These are phyloP conservation scores for Istiophorus platypterus DNA, from an alignment of 2,113 vertebrate species.

Conservation along the genomic window DNA sequence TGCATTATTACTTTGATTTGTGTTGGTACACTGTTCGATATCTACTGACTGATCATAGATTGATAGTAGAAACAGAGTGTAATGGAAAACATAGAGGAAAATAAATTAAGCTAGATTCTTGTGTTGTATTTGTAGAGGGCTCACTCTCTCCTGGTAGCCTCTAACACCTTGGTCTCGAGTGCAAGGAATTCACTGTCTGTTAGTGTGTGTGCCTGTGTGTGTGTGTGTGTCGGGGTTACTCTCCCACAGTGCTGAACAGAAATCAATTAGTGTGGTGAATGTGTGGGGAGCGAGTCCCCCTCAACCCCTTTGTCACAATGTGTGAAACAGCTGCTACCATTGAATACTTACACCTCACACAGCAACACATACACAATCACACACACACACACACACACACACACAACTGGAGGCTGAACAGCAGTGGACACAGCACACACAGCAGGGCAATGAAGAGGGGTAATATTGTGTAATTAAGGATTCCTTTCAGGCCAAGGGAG, in stretches of 20 bases:
- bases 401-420: conserved; percentile 67
- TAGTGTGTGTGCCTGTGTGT: conserved; percentile 31
- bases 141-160: conserved; percentile 49
- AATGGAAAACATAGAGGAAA: conserved; percentile 1
- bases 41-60: not conserved
- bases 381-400: conserved; percentile 43
- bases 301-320: conserved; percentile 83
- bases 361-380: conserved; percentile 58
- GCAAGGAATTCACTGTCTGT: conserved; percentile 71
- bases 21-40: not conserved
- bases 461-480: conserved; percentile 99
- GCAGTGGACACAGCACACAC: conserved; percentile 84
- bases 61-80: not conserved
- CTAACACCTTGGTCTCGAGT: conserved; percentile 70
- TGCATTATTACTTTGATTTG: not conserved
- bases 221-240: conserved; percentile 58
- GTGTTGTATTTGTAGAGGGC: conserved; percentile 40
- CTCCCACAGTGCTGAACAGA: conserved; percentile 86
- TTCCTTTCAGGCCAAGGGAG: conserved; percentile 99
- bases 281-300: conserved; percentile 78
- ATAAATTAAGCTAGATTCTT: conserved; percentile 54
- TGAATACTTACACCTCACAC: conserved; percentile 83
- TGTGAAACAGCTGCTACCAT: conserved; percentile 88
- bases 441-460: conserved; percentile 94
- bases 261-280: conserved; percentile 87